Base-by-base conservation (phyloP, 2,888 invertebrate species). In the Dasysyrphus tricinctus region DNA sequence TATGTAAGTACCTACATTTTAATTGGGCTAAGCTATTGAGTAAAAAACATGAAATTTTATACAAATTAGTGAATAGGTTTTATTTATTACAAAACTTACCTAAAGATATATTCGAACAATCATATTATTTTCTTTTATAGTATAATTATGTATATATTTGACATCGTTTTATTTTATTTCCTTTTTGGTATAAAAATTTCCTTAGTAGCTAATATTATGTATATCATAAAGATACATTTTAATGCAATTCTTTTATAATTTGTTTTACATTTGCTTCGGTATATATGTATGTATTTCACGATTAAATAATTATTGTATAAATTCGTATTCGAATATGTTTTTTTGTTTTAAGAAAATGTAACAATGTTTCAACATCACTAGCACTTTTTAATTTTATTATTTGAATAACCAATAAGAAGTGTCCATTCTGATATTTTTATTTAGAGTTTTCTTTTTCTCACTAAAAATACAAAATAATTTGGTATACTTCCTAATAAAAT, bases 251-350 rank as follows among this genome's bases (percentile, higher is more conserved):
- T 47, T 67, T 57, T 70, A 37, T 12, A 34, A 24, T 56, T 34
- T 42, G 11, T 42, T 67, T 57, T 34, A 7, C 8, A 59, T 19
- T 49, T 77, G 51, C 14, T 5, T 57, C 8, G 37, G 19, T 56
- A 32, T 24, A 9, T 49, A 24, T 16, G 16, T 54, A 16, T 59
- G 34, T 59, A 49, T 59, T 37, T 73, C 19, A 5, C 7, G 14
- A n/a, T 63, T 59, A 24, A 12, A 19, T 74, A 51, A 54, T 12
- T 24, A 24, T 14, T 75, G 56, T 70, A 81, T 76, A 81, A 76
- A 81, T 81, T 81, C 80, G 80, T 76, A 19, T 49, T 81, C 80
- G 80, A 76, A 70, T 76, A 49, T 49, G 11, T 67, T 29, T 54
- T 61, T 69, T 67, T 29, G 44, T 61, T 69, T 61, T 61, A 47